These are phyloP conservation scores for Thamnophis elegans DNA, from an alignment of 2,797 vertebrate genomes.

Conservation along the genomic window DNA sequence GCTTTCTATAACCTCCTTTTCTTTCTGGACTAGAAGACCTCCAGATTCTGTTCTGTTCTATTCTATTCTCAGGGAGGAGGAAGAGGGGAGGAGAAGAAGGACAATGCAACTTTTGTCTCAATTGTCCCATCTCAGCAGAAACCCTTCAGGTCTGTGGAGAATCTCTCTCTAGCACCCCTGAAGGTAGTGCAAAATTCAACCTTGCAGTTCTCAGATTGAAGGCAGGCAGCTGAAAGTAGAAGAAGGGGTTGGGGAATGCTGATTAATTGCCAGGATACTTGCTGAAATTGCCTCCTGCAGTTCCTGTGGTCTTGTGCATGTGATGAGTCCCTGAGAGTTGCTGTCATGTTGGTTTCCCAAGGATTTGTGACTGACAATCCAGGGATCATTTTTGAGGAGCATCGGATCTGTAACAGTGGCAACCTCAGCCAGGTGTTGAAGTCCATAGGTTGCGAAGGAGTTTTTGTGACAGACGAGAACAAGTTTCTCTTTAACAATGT, in stretches of 20 bases:
- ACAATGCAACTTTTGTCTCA: neutral
- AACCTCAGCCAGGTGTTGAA: conserved; percentile 70
- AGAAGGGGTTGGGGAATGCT: neutral
- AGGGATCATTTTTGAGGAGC: conserved; percentile 84
- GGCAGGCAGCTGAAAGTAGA: no score
- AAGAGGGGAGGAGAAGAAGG: neutral
- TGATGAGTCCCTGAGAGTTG: neutral
- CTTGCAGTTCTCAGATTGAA: neutral
- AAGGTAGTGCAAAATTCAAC: neutral
- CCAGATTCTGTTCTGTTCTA: no score
- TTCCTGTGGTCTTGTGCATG: neutral
- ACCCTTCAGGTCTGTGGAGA: neutral
- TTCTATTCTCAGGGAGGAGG: no score
- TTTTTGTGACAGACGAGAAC: conserved; percentile 86
- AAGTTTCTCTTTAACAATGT: conserved; percentile 85
- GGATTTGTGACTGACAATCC: conserved; percentile 75
- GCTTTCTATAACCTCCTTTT: no score
- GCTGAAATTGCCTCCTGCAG: neutral
- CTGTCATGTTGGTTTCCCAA: conserved; percentile 40
- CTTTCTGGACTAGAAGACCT: no score
- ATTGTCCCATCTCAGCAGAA: neutral
- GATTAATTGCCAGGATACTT: neutral
- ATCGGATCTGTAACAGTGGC: conserved; percentile 76
- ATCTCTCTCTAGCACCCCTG: neutral
- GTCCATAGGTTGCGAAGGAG: conserved; percentile 62